Evolutionary conservation across 2,113 vertebrate species (phyloP), one percentile per base, ranked within the genome.

Genomic region (Chrysemys picta): DNA sequence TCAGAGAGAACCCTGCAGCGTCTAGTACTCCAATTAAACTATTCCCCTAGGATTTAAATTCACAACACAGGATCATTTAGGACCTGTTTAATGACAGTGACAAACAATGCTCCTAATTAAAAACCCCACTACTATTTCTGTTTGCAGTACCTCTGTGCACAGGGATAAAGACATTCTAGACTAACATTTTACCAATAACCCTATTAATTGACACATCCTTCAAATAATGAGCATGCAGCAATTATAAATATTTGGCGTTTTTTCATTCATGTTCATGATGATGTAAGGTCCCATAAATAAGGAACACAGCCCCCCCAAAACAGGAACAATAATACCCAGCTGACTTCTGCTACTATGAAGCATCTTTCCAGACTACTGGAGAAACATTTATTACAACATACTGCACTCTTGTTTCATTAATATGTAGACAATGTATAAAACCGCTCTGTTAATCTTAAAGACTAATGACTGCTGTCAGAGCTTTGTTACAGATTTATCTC

Each of bases 1-100:
- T 75, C 95, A 97, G 90, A 89, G 62, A 95, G 84, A 9, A 95
- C 85, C 91, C 93, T 91, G 79, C 72, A 29, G 89, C 94, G 96
- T 95, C 13, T 2, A 90, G 62, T 31, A 56, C 49, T 87, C 95
- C 93, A 97, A 97, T 98, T 98, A 98, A 96, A 95, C 35, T 75
- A 52, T 92, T 96, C 94, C 97, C 90, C 89, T 87, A 94, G 93
- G 96, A 95, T 94, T 94, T 91, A 88, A 49, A 76, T 59, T 95
- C 11, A 1, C 93, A 96, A 88, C n/a, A 47, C 52, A 91, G 96
- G 95, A 95, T 97, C 96, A 86, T 50, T 10, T n/a, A 84, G 54
- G 92, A 86, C 76, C 62, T 83, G 57, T 54, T 93, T 80, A 65
- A 90, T 69, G 80, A 91, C 84, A 84, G 92, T 65, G 90, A 95